These are phyloP conservation scores for Limnephilus auricula DNA, from an alignment of 2,888 invertebrate species.

Conservation along the genomic window DNA sequence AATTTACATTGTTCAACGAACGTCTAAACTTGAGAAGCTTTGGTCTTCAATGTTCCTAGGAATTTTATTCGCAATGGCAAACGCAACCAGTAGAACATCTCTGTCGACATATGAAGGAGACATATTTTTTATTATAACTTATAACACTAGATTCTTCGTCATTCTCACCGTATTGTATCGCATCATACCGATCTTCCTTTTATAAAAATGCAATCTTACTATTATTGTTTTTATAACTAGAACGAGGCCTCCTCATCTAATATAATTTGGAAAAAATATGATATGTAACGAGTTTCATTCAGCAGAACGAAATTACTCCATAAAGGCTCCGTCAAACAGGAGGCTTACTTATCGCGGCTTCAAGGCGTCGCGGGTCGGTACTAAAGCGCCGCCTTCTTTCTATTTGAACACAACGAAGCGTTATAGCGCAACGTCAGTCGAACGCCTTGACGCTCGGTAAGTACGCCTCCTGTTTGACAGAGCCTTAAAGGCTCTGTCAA, in stretches of 20 bases:
- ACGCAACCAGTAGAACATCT: not conserved
- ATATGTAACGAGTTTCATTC: too few species aligned
- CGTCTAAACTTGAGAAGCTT: not conserved
- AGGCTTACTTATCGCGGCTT: too few species aligned
- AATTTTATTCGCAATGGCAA: not conserved
- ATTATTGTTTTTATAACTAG: not conserved
- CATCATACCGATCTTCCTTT: not conserved
- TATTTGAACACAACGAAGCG: too few species aligned
- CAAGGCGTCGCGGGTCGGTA: too few species aligned
- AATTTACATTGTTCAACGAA: not conserved
- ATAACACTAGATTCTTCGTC: not conserved
- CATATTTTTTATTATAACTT: not conserved
- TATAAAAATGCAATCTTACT: not conserved
- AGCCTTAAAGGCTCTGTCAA: too few species aligned
- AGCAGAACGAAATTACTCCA: too few species aligned
- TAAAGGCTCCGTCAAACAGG: too few species aligned
- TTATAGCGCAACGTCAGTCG: too few species aligned
- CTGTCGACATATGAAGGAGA: not conserved
- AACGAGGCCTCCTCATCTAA: not conserved
- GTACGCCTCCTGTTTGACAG: too few species aligned
- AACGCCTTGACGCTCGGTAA: too few species aligned
- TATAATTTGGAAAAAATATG: not conserved
- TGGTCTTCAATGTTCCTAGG: not conserved
- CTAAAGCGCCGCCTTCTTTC: too few species aligned
- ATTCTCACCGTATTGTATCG: not conserved